phyloP scores from a whole-genome alignment of 2,113 vertebrate genomes.

The Picathartes gymnocephalus region DNA sequence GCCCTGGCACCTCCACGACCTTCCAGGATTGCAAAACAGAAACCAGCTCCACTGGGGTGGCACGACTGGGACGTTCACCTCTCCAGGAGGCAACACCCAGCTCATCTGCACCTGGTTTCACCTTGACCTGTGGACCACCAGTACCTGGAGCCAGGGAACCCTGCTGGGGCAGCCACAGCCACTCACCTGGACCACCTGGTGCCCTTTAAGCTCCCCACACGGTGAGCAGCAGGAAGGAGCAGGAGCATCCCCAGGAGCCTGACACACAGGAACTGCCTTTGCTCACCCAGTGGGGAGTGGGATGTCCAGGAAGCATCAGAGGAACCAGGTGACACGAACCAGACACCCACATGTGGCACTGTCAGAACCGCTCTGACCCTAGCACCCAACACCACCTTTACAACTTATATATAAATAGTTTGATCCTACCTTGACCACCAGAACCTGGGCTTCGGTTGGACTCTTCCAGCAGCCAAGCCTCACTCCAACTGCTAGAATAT shows the following conservation, averaged over 20 bases:
- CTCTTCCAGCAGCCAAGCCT: neutral
- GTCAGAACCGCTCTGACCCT: neutral
- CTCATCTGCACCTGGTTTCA: neutral
- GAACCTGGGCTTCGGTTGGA: neutral
- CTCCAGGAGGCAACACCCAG: neutral
- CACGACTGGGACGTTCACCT: rapidly evolving
- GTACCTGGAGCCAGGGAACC: neutral
- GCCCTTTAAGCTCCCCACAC: neutral
- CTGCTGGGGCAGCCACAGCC: neutral
- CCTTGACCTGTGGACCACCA: neutral
- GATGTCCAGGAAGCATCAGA: neutral
- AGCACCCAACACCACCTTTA: neutral
- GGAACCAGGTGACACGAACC: rapidly evolving
- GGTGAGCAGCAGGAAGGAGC: neutral
- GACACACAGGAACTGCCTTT: neutral
- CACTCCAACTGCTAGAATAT: neutral
- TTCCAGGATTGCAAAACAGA: neutral
- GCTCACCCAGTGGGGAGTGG: rapidly evolving
- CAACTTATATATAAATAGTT: neutral
- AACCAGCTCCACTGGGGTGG: neutral
- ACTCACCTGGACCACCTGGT: neutral
- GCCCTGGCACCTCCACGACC: neutral
- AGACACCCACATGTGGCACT: rapidly evolving
- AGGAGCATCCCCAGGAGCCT: neutral
- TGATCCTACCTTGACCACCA: neutral